Evolutionary conservation across 2,113 vertebrate genomes (phyloP).

Genomic region (Gorilla gorilla): DNA sequence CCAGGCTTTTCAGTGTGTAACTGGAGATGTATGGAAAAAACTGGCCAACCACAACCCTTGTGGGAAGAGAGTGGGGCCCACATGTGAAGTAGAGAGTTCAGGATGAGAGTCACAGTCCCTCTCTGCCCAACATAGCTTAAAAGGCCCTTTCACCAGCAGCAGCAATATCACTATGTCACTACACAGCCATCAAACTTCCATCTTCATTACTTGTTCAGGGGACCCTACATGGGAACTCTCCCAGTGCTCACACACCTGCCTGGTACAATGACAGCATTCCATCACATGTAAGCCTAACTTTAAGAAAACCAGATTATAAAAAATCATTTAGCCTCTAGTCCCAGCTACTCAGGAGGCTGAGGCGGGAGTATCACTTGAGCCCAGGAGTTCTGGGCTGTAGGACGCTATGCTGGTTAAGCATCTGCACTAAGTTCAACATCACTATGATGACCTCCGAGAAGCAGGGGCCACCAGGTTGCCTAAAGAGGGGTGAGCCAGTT

Average conservation of each 20-base stretch:
- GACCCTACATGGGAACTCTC: not conserved
- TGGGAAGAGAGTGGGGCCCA: not conserved
- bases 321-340: not conserved
- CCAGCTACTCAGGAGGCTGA: not conserved
- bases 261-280: not conserved
- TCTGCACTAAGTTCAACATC: not conserved
- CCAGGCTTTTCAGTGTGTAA: not conserved
- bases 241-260: not conserved
- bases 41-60: not conserved
- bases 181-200: not conserved
- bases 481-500: not conserved
- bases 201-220: not conserved
- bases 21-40: not conserved
- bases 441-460: not conserved
- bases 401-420: not conserved
- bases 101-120: not conserved
- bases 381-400: not conserved
- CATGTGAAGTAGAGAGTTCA: not conserved
- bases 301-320: not conserved
- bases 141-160: too few relatives aligned
- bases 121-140: not conserved
- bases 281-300: not conserved
- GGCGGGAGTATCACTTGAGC: not conserved
- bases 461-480: not conserved
- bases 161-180: not conserved